phyloP scores from a whole-genome alignment of 2,888 invertebrate species.

The Lithophane socia region DNA sequence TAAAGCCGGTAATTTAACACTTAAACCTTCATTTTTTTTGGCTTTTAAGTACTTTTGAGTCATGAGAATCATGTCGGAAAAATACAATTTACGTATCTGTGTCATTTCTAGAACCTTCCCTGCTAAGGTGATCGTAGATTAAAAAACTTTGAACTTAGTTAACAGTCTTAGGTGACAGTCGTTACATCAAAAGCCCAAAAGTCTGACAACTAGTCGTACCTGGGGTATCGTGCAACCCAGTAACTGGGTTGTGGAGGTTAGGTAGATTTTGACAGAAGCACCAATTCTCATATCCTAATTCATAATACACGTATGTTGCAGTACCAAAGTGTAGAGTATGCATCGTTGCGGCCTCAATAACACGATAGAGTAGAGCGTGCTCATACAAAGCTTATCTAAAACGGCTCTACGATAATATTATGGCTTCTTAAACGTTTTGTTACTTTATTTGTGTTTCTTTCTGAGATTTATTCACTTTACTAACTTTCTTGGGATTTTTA shows the following conservation, averaged over 20 bases:
- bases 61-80: constrained; percentile 1
- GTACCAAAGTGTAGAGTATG: constrained; percentile 1
- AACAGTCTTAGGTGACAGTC: too few relatives aligned
- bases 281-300: too few relatives aligned
- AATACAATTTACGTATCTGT: neutral
- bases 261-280: too few relatives aligned
- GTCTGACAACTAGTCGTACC: too few relatives aligned
- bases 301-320: neutral
- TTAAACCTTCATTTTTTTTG: constrained; percentile 23
- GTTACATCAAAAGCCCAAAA: too few relatives aligned
- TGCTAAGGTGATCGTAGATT: neutral
- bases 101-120: constrained; percentile 7
- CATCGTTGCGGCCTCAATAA: constrained; percentile 18
- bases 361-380: constrained; percentile 2
- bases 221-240: too few relatives aligned
- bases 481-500: neutral
- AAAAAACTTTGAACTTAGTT: neutral
- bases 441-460: constrained; percentile 2
- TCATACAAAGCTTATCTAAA: constrained; percentile 16
- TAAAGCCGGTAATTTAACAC: constrained; percentile 18
- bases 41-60: neutral
- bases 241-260: too few relatives aligned
- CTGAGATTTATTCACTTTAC: constrained; percentile 1
- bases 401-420: constrained; percentile 10
- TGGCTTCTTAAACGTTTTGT: neutral